phyloP scores from a whole-genome alignment of 2,888 invertebrate species.

The Himalopsyche japonica region DNA sequence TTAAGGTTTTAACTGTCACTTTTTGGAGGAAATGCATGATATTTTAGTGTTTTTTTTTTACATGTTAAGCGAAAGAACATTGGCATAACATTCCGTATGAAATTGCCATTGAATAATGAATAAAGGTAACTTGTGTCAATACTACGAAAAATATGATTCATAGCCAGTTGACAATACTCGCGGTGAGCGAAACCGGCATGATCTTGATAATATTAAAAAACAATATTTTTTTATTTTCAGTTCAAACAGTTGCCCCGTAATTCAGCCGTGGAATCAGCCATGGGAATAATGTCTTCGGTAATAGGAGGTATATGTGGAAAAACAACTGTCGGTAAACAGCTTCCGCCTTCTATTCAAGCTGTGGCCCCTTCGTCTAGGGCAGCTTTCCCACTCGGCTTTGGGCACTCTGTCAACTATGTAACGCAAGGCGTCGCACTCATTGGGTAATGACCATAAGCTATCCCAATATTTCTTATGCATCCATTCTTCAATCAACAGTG shows the following conservation, averaged over 20 bases:
- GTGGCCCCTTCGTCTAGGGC: constrained; percentile 69
- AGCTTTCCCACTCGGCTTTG: constrained; percentile 89
- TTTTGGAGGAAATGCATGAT: too few relatives aligned
- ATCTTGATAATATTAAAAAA: too few relatives aligned
- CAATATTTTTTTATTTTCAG: constrained; percentile 48
- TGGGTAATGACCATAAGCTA: constrained; percentile 81
- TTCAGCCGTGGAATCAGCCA: constrained; percentile 58
- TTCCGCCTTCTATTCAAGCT: constrained; percentile 59
- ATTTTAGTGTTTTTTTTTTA: too few relatives aligned
- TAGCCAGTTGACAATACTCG: too few relatives aligned
- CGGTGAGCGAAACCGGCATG: too few relatives aligned
- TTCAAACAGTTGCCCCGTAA: constrained; percentile 66
- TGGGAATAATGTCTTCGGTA: constrained; percentile 50
- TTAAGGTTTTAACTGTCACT: too few relatives aligned
- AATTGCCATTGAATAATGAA: too few relatives aligned
- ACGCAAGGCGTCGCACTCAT: constrained; percentile 80
- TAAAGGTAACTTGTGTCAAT: too few relatives aligned
- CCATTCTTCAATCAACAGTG: not conserved
- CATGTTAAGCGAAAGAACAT: too few relatives aligned
- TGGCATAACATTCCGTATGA: too few relatives aligned
- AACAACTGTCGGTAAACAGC: constrained; percentile 47
- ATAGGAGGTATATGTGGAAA: constrained; percentile 46
- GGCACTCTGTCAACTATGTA: constrained; percentile 86
- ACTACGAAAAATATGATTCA: too few relatives aligned
- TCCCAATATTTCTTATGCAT: not conserved